phyloP scores from a whole-genome alignment of 2,797 vertebrate genomes.

The Sarcophilus harrisii region DNA sequence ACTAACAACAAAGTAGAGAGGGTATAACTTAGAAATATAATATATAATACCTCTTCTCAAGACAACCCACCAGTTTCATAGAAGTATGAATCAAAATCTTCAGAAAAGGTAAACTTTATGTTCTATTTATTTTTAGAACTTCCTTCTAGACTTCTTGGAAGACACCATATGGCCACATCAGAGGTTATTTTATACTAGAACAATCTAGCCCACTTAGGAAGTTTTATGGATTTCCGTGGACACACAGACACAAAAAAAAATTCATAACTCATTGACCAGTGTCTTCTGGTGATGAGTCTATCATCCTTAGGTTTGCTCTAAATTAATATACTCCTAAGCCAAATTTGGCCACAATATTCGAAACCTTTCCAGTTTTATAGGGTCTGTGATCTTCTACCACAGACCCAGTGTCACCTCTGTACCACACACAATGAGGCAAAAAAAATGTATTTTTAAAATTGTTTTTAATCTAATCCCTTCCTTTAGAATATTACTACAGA shows the following conservation, averaged over 20 bases:
- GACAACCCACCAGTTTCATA: slow-evolving; percentile 52
- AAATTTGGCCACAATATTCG: background rate
- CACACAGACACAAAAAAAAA: background rate
- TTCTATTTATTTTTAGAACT: slow-evolving; percentile 16
- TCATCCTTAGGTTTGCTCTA: background rate
- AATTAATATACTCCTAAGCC: background rate
- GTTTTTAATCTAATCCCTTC: slow-evolving; percentile 6
- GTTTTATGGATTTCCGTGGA: background rate
- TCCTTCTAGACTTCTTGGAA: background rate
- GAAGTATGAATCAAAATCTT: slow-evolving; percentile 50
- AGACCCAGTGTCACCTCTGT: background rate
- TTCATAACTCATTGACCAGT: background rate
- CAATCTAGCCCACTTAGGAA: background rate
- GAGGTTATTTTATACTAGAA: background rate
- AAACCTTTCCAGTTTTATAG: background rate
- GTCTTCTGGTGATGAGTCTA: background rate
- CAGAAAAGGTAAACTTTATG: slow-evolving; percentile 13
- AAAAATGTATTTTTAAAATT: background rate
- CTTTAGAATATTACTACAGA: background rate
- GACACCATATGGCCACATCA: background rate
- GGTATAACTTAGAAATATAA: slow-evolving; percentile 57
- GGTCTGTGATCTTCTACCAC: background rate
- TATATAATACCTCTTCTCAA: slow-evolving; percentile 30
- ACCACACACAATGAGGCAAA: background rate
- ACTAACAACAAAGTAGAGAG: slow-evolving; percentile 58